A percentile compares a stretch with the other conserved stretches of the same genome.
Evolutionary conservation across 1,140 invertebrate genomes (phyloP).

Genomic region (Anoplophora glabripennis): DNA sequence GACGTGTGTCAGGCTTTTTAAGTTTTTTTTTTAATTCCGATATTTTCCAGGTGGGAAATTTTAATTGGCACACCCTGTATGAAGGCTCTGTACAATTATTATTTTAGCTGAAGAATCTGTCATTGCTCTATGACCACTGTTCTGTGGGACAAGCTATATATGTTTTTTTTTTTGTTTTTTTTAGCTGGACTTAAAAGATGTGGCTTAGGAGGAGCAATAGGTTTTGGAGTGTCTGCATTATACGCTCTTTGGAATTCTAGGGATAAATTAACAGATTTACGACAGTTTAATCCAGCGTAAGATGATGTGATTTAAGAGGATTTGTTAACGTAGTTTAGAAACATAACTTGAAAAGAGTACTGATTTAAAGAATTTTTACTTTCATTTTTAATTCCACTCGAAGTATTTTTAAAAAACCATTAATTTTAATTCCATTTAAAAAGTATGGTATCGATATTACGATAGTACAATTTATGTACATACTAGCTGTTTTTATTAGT

Average conservation of each 20-base stretch:
- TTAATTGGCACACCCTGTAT: no score
- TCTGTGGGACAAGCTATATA: no score
- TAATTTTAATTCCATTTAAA: neutral
- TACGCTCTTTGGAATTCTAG: conserved; percentile 46
- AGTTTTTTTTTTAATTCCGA: no score
- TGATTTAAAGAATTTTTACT: no score
- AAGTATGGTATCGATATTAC: neutral
- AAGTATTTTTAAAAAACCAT: neutral
- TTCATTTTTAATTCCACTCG: no score
- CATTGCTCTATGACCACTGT: no score
- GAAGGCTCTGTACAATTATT: no score
- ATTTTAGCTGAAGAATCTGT: no score
- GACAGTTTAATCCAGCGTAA: conserved; percentile 49
- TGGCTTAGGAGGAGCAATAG: conserved; percentile 69
- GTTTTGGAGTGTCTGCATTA: conserved; percentile 52
- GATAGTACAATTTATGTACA: conserved; percentile 13
- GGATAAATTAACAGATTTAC: conserved; percentile 43
- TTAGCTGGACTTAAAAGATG: conserved; percentile 71
- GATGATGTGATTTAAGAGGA: conserved; percentile 8
- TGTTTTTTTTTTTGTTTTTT: conserved; percentile 47
- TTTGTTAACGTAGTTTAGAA: conserved; percentile 8
- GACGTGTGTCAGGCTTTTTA: no score
- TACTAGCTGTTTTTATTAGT: conserved; percentile 20
- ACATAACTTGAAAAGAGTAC: conserved; percentile 4
- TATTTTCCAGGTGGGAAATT: no score